Evolutionary conservation across 2,797 vertebrate genomes (phyloP).

Genomic region (Ispidina picta): DNA sequence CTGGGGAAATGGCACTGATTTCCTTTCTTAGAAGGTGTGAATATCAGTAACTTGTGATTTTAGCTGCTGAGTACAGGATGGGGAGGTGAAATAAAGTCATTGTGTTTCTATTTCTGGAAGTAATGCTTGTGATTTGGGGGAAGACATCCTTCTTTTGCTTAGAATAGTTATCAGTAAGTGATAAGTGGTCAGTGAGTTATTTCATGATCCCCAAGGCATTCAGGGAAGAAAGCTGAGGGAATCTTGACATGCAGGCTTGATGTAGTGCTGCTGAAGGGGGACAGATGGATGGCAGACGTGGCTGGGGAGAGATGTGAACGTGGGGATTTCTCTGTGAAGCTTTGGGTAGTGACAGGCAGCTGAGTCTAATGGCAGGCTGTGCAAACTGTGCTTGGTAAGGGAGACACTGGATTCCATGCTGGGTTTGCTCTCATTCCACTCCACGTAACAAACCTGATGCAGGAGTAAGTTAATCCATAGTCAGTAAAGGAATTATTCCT

Average conservation of each 20-base stretch:
- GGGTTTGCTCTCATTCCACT: neutral
- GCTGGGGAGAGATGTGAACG: rapidly evolving
- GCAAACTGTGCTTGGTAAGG: neutral
- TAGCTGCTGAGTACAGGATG: neutral
- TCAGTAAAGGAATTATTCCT: neutral
- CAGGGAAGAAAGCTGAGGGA: neutral
- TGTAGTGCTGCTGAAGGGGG: neutral
- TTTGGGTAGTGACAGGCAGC: neutral
- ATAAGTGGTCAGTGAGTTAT: neutral
- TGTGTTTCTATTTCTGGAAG: neutral
- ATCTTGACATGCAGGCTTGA: neutral
- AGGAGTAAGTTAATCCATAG: neutral
- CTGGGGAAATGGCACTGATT: neutral
- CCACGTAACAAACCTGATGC: rapidly evolving
- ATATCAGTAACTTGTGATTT: neutral
- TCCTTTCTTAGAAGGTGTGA: neutral
- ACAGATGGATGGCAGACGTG: neutral
- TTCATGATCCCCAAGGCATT: neutral
- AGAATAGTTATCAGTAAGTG: neutral
- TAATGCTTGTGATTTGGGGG: neutral
- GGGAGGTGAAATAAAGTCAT: neutral
- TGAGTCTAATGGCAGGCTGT: neutral
- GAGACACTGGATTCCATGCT: neutral
- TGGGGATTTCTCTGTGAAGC: neutral
- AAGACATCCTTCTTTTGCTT: neutral